Evolutionary conservation across 1,140 invertebrate species (phyloP), one percentile per base, ranked within the genome.

Genomic region (Penaeus indicus): DNA sequence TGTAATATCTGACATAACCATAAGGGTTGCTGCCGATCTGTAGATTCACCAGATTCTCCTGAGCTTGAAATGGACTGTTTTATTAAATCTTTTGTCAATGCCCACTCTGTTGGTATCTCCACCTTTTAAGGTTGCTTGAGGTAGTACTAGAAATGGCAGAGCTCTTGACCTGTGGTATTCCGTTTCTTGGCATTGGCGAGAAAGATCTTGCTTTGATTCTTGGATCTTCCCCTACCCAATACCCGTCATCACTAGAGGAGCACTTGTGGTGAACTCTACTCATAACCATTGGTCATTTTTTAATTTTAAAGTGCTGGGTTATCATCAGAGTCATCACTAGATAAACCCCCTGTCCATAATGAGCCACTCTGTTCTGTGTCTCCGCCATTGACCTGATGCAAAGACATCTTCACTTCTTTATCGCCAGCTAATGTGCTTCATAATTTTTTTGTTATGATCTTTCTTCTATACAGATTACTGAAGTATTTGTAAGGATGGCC

Each of bases 1-100:
- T 84, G 27, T 77, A 88, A 42, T 88, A 88, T n/a, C 87, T 75
- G 21, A 88, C 75, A 54, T 88, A 88, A 19, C 87, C 87, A 79
- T 88, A 88, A 18, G 87, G 87, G 54, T 88, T 88, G 75, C 87
- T 88, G 61, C 87, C 72, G n/a, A 67, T 88, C 87, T 54, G 72
- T 88, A 72, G 87, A 88, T 21, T 67, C 81, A 27, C 81, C 81
- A 18, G 87, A 88, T 64, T 88, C 85, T 47, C 67, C 87, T 19
- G 87, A 88, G 64, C 54, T 88, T 32, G 81, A 84, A 22, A 77
- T 32, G 11, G 87, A 32, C 81, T 78, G 21, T n/a, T n/a, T 62
- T 54, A 54, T 32, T 64, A 83, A 21, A 22, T 25, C n/a, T 38
- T 61, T 60, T 19, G 19, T 25, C 54, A 16, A 54, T 16, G 54